A percentile compares a stretch with the other conserved stretches of the same genome.
Evolutionary conservation across 2,888 invertebrate genomes (phyloP).

Genomic region (Pandemis corylana): DNA sequence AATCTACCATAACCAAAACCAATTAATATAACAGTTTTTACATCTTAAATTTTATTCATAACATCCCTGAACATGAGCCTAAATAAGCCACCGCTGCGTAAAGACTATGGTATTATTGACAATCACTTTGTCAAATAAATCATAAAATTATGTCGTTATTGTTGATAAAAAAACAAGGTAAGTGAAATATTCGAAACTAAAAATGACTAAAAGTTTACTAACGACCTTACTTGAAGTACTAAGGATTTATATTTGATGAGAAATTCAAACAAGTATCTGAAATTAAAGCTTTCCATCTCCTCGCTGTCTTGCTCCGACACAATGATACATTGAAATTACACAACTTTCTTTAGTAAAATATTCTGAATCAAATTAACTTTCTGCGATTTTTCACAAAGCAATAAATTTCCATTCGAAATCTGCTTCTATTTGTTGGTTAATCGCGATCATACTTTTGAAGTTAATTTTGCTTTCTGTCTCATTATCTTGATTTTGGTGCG

Average conservation of each 20-base stretch:
- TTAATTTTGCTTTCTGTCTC: slow-evolving; percentile 1
- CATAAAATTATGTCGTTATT: too few species aligned
- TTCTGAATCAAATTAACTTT: slow-evolving; percentile 28
- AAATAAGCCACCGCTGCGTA: too few species aligned
- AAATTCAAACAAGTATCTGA: neutral
- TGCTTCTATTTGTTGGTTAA: slow-evolving; percentile 11
- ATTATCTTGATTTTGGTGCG: slow-evolving; percentile 12
- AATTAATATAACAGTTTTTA: too few species aligned
- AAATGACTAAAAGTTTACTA: neutral
- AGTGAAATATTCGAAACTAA: neutral
- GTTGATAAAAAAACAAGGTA: too few species aligned
- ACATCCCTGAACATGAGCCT: too few species aligned
- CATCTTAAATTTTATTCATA: too few species aligned
- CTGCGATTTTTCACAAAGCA: slow-evolving; percentile 18
- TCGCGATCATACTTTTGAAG: slow-evolving; percentile 16
- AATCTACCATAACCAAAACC: too few species aligned
- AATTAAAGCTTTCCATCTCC: slow-evolving; percentile 14
- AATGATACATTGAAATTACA: slow-evolving; percentile 47
- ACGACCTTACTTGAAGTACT: neutral
- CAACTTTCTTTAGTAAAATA: slow-evolving; percentile 50
- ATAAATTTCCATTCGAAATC: slow-evolving; percentile 25
- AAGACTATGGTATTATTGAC: too few species aligned
- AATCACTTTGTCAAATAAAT: too few species aligned
- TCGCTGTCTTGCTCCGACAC: slow-evolving; percentile 52
- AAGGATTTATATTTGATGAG: neutral